Percentiles rank a stretch among this genome's conserved stretches.
These are phyloP conservation scores for Rhinopomastus cyanomelas DNA, from an alignment of 2,113 vertebrate genomes.

Conservation along the genomic window DNA sequence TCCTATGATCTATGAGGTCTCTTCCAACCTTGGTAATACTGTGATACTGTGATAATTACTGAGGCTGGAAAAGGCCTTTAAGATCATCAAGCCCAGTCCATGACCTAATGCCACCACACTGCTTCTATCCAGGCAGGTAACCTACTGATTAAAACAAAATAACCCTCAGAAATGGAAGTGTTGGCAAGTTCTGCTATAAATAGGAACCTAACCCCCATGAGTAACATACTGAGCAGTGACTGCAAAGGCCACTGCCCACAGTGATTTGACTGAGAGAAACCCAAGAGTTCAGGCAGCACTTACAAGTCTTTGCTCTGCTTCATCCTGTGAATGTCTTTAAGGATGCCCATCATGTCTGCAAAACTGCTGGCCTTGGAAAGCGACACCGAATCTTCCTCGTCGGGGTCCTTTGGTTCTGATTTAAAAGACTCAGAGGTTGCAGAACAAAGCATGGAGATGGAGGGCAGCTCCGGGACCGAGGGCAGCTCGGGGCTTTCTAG, in stretches of 20 bases:
- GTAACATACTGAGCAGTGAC: background rate
- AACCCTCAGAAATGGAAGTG: background rate
- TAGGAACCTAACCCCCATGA: too few relatives aligned
- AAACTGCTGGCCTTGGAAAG: conserved; percentile 98
- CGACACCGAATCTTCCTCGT: conserved; percentile 91
- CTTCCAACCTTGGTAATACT: too few relatives aligned
- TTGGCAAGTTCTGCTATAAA: background rate
- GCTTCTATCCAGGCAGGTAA: background rate
- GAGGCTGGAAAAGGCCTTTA: too few relatives aligned
- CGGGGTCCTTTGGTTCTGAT: conserved; percentile 80
- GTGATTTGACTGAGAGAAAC: too few relatives aligned
- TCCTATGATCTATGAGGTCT: too few relatives aligned
- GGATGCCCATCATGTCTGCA: conserved; percentile 97
- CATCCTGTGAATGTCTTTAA: conserved; percentile 97
- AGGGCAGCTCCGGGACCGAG: conserved; percentile 83
- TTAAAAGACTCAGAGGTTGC: conserved; percentile 86
- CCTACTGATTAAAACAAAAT: background rate
- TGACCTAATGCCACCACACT: too few relatives aligned
- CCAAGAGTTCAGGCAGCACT: conserved; percentile 31
- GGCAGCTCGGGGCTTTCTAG: conserved; percentile 89
- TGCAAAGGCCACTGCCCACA: fast-evolving
- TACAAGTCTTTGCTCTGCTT: conserved; percentile 96
- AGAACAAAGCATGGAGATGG: conserved; percentile 86
- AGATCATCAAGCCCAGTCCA: too few relatives aligned
- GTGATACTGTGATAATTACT: too few relatives aligned